Evolutionary conservation across 2,888 invertebrate genomes (phyloP), one percentile per base, ranked within the genome.

Genomic region (Tipula confusa): DNA sequence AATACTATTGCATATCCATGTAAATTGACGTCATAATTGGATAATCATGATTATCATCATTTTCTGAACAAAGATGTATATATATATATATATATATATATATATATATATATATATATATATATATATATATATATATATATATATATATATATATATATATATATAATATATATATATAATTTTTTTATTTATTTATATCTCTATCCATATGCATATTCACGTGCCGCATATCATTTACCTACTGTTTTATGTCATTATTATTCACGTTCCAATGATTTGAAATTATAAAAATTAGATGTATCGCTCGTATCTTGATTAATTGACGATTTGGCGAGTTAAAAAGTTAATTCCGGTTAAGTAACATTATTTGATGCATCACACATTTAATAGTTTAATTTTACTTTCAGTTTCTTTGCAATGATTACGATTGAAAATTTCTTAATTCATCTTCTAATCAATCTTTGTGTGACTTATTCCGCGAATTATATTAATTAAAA

Each of bases 201-300:
- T n/a, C n/a, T n/a, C n/a, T n/a, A n/a, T n/a, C n/a, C n/a, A n/a
- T 38, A 64, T 64, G 64, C 24, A 64, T 18, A 9, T 64, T 64
- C 64, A 64, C 64, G 64, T 64, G 64, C 64, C 64, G 24, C 64
- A 64, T 64, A 64, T 64, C 64, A 64, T 64, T 64, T 64, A 64
- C 64, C 64, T 64, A 18, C 64, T 64, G 24, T 64, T 18, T 64
- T 64, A 24, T 64, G 18, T 64, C 24, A 64, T 64, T 64, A 64
- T 64, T 64, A 64, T 64, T 64, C 24, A 64, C 24, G 24, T 24
- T 64, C 24, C 64, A 64, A 64, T 64, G 64, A 64, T 64, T 24
- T 64, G 24, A 64, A 24, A 64, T 24, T 24, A 64, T 9, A 64
- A 24, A 24, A 64, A 64, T 24, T 24, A 9, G n/a, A 24, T 43